Evolutionary conservation across 2,113 vertebrate genomes (phyloP), one percentile per base, ranked within the genome.

Genomic region (Nematolebias whitei): DNA sequence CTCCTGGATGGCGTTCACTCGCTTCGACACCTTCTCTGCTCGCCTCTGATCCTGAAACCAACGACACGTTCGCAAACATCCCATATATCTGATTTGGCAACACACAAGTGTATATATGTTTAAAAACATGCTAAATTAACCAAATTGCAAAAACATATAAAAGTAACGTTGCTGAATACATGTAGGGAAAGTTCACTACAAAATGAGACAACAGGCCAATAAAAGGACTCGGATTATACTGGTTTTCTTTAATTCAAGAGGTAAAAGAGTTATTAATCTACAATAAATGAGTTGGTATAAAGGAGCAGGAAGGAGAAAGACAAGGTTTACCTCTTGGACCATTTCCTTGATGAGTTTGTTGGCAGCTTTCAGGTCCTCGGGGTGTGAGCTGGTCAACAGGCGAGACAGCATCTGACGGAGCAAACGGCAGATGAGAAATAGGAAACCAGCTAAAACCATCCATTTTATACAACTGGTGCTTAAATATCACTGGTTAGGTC

Each of bases 341-440:
- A 99, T 99, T 88, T 99, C 96, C 88, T 99, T 99, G 86, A 99
- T 99, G 71, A 99, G 95, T 76, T 96, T 98, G 91, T 99, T 99
- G 87, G 98, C 98, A 0, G 98, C 98, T 58, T 96, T 93, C n/a
- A 99, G 93, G 85, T 99, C 97, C 71, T 99, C 98, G 0, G 98
- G 96, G 67, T 98, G 98, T 4, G 95, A 95, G 87, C 98, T 99
- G 71, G 98, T 99, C 75, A 99, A 87, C 66, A 99, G 93, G 61
- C 96, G 96, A 62, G 98, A 95, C 87, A 99, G 88, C 79, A 94
- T 96, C 98, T 99, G 85, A 68, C 26, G 60, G 63, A 68, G 47
- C 19, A 48, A 48, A 48, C 45, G 3, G 29, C 68, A 22, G 43
- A 43, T 5, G 29, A 26, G 14, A 1, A 26, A 26, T 8, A n/a